Percentiles rank a stretch among this genome's conserved stretches.
phyloP scores from a whole-genome alignment of 2,113 vertebrate species.

The Chiloscyllium plagiosum region DNA sequence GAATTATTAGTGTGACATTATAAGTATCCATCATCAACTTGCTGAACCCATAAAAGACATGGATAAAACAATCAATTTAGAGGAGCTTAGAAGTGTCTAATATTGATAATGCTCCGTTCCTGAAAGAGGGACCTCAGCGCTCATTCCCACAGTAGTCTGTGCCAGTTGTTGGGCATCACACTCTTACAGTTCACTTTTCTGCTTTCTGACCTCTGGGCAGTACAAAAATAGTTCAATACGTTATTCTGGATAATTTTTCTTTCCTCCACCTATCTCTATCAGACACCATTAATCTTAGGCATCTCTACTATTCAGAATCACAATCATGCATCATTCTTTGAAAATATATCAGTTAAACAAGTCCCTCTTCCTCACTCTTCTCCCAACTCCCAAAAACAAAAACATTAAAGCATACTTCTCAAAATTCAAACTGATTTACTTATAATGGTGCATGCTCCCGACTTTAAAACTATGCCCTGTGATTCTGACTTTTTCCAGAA shows the following conservation, averaged over 20 bases:
- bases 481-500: not conserved
- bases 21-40: not conserved
- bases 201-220: not conserved
- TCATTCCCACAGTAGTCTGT: not conserved
- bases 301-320: not conserved
- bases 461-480: not conserved
- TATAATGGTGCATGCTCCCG: not conserved
- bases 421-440: not conserved
- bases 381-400: not conserved
- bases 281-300: not conserved
- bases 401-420: not conserved
- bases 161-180: not conserved
- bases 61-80: not conserved
- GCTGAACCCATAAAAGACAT: not conserved
- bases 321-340: not conserved
- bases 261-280: not conserved
- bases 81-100: no score
- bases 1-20: constrained; percentile 15
- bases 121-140: no score
- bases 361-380: not conserved
- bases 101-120: no score
- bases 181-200: not conserved
- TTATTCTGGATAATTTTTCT: not conserved
- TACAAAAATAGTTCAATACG: not conserved
- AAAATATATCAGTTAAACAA: not conserved